Evolutionary conservation across 2,797 vertebrate species (phyloP), one percentile per base, ranked within the genome.

Genomic region (Microctenopoma lineatum): DNA sequence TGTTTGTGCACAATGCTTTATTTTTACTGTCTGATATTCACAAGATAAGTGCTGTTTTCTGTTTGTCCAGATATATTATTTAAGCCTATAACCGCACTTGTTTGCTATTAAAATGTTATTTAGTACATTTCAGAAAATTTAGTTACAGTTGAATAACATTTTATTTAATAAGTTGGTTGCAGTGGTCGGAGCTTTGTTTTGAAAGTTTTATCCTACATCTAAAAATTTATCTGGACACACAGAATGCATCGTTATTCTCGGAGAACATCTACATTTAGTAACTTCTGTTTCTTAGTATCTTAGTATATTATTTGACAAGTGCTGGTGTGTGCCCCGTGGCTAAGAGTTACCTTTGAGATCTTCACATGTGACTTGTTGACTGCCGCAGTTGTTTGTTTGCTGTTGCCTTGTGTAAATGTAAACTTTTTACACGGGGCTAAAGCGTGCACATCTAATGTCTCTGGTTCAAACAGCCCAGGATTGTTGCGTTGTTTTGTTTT

Each of bases 201-300:
- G 7, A n/a, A 0, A 47, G 58, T 55, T 53, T 11, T 15, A 41
- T 48, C 11, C 10, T 11, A 52, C 1, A 8, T n/a, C 8, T 18
- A 54, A 11, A 59, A 78, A 79, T 89, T 75, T 68, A 55, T 91
- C 92, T 92, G 89, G 89, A 87, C 85, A 85, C 83, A 72, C 84
- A 84, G 84, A 91, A 84, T 32, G 32, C 56, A 52, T 12, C 34
- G 11, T 62, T 34, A 52, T 65, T 18, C 10, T 67, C 4, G 13
- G 59, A 60, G 18, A 18, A 25, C 25, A 29, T 15, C 36, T n/a
- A 14, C 15, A 56, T 27, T 21, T 56, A 47, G 13, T 38, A 38
- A 11, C 5, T 8, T 14, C 51, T 18, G 12, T 46, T 46, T 39
- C 38, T 63, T 46, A n/a, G n/a, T n/a, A n/a, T n/a, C n/a, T n/a